phyloP scores from a whole-genome alignment of 2,888 invertebrate genomes.

The Cryptocheilus praepositus region DNA sequence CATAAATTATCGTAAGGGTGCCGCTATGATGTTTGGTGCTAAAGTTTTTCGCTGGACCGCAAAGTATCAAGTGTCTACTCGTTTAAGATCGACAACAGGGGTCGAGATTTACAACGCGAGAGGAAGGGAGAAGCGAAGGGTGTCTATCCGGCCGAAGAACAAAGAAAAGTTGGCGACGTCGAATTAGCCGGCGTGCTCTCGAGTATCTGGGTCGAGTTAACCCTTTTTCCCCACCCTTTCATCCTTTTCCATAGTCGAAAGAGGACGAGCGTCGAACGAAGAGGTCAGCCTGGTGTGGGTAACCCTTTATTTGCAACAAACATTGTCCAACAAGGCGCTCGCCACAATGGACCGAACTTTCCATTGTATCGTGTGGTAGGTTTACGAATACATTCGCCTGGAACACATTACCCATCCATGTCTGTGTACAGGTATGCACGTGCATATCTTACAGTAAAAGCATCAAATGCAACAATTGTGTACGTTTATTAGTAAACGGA shows the following conservation, averaged over 20 bases:
- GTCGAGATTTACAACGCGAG: background rate
- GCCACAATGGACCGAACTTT: constrained; percentile 68
- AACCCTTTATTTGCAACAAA: constrained; percentile 55
- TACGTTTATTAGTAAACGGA: too few species aligned
- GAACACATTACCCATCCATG: background rate
- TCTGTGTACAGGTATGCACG: background rate
- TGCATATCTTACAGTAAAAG: too few species aligned
- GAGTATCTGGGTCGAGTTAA: constrained; percentile 50
- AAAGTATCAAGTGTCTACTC: too few species aligned
- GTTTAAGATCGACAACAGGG: too few species aligned
- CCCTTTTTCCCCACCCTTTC: constrained; percentile 47
- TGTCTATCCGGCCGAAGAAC: constrained; percentile 37
- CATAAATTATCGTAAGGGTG: too few species aligned
- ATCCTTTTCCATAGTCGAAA: constrained; percentile 1
- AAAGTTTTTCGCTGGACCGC: too few species aligned
- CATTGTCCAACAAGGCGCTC: constrained; percentile 62
- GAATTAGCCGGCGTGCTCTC: constrained; percentile 44
- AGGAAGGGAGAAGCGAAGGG: constrained; percentile 18
- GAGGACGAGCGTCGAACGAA: constrained; percentile 25
- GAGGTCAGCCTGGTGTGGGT: constrained; percentile 38
- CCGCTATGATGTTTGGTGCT: too few species aligned
- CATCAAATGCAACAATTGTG: too few species aligned
- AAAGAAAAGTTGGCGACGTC: constrained; percentile 51
- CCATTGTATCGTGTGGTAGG: constrained; percentile 57
- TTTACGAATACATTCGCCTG: constrained; percentile 18